These are phyloP conservation scores for Montipora foliosa DNA, from an alignment of 64 coral and sea anemone genomes.

Conservation along the genomic window DNA sequence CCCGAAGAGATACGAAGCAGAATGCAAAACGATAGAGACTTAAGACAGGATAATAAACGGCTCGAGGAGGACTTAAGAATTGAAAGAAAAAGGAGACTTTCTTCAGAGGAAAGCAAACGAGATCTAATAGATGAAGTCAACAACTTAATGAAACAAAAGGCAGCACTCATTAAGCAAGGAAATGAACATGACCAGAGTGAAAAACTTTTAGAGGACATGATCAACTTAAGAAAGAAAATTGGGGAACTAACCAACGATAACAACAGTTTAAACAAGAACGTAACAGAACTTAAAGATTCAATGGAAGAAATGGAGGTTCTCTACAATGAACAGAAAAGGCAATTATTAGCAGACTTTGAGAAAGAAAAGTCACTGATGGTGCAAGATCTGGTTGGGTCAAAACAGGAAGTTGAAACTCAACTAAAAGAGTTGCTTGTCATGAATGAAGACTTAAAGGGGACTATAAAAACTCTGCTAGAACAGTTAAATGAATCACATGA, in stretches of 20 bases:
- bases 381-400: conserved; percentile 35
- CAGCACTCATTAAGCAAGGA: conserved; percentile 4
- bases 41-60: conserved; percentile 47
- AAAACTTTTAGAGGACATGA: conserved; percentile 18
- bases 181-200: not conserved
- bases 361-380: conserved; percentile 43
- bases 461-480: conserved; percentile 55
- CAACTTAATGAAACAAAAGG: conserved; percentile 48
- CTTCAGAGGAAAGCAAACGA: conserved; percentile 32
- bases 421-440: conserved; percentile 25
- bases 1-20: conserved; percentile 22
- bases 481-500: conserved; percentile 53
- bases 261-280: conserved; percentile 26
- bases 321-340: conserved; percentile 43
- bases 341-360: conserved; percentile 5
- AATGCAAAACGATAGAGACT: conserved; percentile 42
- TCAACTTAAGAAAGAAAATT: conserved; percentile 36
- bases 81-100: conserved; percentile 27
- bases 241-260: conserved; percentile 42
- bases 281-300: conserved; percentile 41
- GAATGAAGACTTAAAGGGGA: conserved; percentile 56
- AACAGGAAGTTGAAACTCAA: conserved; percentile 1
- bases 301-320: conserved; percentile 48
- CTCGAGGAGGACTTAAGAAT: conserved; percentile 45
- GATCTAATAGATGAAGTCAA: conserved; percentile 39